These are phyloP conservation scores for Hermaeophaga mercurialis DNA, from an alignment of 2,888 invertebrate genomes.

Conservation along the genomic window DNA sequence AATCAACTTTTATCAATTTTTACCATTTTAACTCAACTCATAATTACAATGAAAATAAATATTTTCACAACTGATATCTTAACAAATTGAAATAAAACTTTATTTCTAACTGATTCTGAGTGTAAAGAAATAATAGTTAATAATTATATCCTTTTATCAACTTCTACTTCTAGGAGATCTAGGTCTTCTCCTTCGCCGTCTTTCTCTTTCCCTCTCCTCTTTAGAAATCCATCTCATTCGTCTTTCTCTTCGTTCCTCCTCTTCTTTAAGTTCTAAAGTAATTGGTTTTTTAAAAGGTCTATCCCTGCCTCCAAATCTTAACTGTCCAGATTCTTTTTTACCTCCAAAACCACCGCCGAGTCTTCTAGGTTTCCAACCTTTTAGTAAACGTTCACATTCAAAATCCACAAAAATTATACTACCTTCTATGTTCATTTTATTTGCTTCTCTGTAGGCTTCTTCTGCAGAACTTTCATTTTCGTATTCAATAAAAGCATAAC, in stretches of 20 bases:
- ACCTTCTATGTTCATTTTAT: constrained; percentile 69
- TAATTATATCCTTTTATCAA: too few relatives aligned
- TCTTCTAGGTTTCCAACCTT: constrained; percentile 84
- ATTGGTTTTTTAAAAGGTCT: constrained; percentile 76
- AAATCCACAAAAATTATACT: constrained; percentile 75
- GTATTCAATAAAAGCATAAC: constrained; percentile 88
- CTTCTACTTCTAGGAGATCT: constrained; percentile 28
- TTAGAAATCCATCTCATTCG: constrained; percentile 25
- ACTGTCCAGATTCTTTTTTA: constrained; percentile 82
- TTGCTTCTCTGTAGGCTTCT: constrained; percentile 65
- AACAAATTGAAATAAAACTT: too few relatives aligned
- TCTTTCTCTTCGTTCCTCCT: constrained; percentile 37
- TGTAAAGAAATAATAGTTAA: too few relatives aligned
- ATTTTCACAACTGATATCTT: too few relatives aligned
- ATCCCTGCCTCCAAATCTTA: constrained; percentile 83
- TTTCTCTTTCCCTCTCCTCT: constrained; percentile 29
- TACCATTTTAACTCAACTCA: too few relatives aligned
- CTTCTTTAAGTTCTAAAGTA: constrained; percentile 50
- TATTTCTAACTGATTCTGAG: too few relatives aligned
- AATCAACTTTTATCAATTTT: neutral
- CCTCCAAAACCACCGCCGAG: constrained; percentile 90
- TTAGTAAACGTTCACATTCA: constrained; percentile 72
- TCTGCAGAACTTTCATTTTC: constrained; percentile 65
- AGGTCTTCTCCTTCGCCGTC: constrained; percentile 19
- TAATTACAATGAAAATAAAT: too few relatives aligned